Base-by-base conservation (phyloP, 2,888 invertebrate species). In the Brachylomia viminalis region DNA sequence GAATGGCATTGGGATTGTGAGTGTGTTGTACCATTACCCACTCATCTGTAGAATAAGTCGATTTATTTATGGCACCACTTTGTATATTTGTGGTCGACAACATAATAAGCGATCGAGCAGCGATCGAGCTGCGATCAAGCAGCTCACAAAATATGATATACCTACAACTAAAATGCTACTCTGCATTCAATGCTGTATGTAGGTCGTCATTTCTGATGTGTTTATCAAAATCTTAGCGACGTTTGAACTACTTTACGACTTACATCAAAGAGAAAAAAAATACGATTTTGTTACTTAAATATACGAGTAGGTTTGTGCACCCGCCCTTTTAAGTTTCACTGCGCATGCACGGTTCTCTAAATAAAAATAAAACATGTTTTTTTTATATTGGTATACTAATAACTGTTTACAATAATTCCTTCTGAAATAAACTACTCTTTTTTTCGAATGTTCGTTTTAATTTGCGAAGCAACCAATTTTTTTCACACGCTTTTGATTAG, bases 111-210 rank as follows among this genome's bases (percentile, higher is more conserved):
- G 54, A 56, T 62, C n/a, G n/a, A n/a, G n/a, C n/a, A n/a, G n/a
- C n/a, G n/a, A n/a, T n/a, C n/a, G n/a, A n/a, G n/a, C n/a, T n/a
- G n/a, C n/a, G n/a, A n/a, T n/a, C n/a, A n/a, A n/a, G 82, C 77
- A 76, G 33, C 54, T 42, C 4, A 17, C 6, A 15, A n/a, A 23
- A n/a, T n/a, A n/a, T 15, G 1, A 27, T 49, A 15, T n/a, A 47
- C 45, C 20, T 33, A 6, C 15, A 23, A 10, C 17, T 62, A 77
- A 56, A 66, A 75, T 56, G 82, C 33, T 42, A 15, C 27, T 73
- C 20, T 66, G 61, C 47, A 56, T 33, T 75, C n/a, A 67, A 20
- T 6, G 54, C 54, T 17, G 23, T n/a, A 42, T 2, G 27, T n/a
- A 64, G 23, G 47, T 15, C 30, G 10, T 30, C 23, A 10, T 8